Conservation (phyloP, 2,113 vertebrate species). For the Pelusios castaneus region DNA sequence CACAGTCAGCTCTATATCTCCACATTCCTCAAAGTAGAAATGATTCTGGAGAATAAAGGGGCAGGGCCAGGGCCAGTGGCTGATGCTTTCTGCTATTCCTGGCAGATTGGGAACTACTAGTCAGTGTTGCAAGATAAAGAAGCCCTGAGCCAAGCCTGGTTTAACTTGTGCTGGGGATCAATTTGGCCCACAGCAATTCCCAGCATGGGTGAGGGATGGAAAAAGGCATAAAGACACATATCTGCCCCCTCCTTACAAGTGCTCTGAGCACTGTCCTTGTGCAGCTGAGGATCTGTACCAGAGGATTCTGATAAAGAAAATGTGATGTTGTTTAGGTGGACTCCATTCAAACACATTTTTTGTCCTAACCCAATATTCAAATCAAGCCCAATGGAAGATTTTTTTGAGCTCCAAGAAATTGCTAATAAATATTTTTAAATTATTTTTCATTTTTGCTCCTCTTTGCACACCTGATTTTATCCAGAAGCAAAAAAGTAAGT, state of each 20-base stretch:
- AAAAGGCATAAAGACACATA: not conserved
- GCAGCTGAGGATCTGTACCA: not conserved
- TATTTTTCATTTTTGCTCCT: not conserved
- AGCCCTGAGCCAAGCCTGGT: not conserved
- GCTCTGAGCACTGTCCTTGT: not conserved
- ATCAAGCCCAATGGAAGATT: not conserved
- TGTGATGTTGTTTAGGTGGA: not conserved
- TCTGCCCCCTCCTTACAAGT: not conserved
- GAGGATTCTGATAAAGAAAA: not conserved
- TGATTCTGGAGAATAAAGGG: not conserved
- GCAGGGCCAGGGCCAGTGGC: not conserved
- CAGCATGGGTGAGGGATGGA: not conserved
- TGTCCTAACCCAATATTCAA: not conserved
- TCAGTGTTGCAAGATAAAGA: not conserved
- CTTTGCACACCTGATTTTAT: not conserved
- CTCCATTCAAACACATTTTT: not conserved
- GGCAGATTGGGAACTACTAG: fast-evolving
- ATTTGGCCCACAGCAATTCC: not conserved
- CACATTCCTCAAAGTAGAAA: not conserved
- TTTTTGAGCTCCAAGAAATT: not conserved
- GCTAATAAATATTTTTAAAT: not conserved
- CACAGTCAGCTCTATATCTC: not conserved
- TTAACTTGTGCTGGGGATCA: not conserved
- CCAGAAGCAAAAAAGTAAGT: not conserved
- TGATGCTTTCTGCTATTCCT: not conserved